These are phyloP conservation scores for Byasa hedistus DNA, from an alignment of 2,888 invertebrate genomes.

Conservation along the genomic window DNA sequence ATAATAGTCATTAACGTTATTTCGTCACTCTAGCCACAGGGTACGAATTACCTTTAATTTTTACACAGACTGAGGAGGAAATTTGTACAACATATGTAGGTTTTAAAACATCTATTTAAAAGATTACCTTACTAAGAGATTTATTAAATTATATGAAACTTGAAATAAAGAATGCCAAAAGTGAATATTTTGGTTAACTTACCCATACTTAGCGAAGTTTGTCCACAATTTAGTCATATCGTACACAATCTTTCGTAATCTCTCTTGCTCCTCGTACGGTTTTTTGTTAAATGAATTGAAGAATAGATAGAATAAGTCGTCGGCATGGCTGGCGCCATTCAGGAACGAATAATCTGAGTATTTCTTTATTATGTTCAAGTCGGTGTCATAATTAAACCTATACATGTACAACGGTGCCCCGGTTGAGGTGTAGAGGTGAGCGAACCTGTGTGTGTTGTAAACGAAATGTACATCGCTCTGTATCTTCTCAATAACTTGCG, in stretches of 20 bases:
- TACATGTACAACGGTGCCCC: slow-evolving; percentile 50
- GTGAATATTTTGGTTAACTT: slow-evolving; percentile 25
- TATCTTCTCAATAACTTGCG: slow-evolving; percentile 43
- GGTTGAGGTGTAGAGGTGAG: slow-evolving; percentile 42
- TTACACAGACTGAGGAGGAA: too few species aligned
- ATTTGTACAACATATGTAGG: too few species aligned
- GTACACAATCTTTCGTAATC: slow-evolving; percentile 49
- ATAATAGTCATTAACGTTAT: too few species aligned
- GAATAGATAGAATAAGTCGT: slow-evolving; percentile 73
- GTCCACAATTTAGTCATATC: slow-evolving; percentile 55
- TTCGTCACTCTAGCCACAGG: too few species aligned
- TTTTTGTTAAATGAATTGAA: slow-evolving; percentile 53
- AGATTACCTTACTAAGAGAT: too few species aligned
- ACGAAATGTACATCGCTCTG: slow-evolving; percentile 46
- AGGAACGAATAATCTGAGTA: slow-evolving; percentile 38
- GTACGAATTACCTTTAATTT: too few species aligned
- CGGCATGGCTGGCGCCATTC: slow-evolving; percentile 68
- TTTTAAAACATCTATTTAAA: too few species aligned
- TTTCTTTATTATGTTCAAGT: slow-evolving; percentile 52
- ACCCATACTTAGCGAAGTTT: slow-evolving; percentile 65
- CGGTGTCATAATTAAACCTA: slow-evolving; percentile 51
- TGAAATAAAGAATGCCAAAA: too few species aligned
- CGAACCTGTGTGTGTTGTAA: slow-evolving; percentile 52
- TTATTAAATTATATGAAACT: too few species aligned
- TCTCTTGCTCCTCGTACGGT: slow-evolving; percentile 45